Evolutionary conservation across 2,888 invertebrate species (phyloP).

Genomic region (Scaptomyza polygonia): DNA sequence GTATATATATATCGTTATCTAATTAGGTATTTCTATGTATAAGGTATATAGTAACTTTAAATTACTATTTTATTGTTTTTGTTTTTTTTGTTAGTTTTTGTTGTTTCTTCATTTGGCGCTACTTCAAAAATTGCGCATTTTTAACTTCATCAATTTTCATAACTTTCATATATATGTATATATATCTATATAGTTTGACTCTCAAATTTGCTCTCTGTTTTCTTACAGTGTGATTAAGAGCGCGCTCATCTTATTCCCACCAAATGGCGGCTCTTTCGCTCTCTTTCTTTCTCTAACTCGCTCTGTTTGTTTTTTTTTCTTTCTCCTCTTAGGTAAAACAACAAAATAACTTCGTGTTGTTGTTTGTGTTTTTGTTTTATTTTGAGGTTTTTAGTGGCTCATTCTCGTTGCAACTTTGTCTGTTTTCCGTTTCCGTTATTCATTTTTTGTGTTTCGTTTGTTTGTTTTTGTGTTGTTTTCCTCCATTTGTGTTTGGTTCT

Average conservation of each 20-base stretch:
- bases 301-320: too few relatives aligned
- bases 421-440: conserved; percentile 67
- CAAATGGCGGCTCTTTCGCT: background rate
- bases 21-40: background rate
- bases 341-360: conserved; percentile 5
- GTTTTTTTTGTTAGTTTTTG: conserved; percentile 1
- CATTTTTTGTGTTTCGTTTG: conserved; percentile 17
- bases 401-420: conserved; percentile 75
- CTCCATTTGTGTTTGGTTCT: conserved; percentile 17
- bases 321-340: background rate
- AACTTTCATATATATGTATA: background rate
- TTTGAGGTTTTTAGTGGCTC: conserved; percentile 65
- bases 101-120: conserved; percentile 29
- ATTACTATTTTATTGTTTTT: conserved; percentile 5
- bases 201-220: background rate
- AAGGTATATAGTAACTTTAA: conserved; percentile 19
- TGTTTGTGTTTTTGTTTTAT: conserved; percentile 9
- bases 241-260: background rate
- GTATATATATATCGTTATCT: conserved; percentile 8
- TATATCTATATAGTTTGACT: conserved; percentile 5
- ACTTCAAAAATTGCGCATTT: conserved; percentile 26
- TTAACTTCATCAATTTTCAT: background rate
- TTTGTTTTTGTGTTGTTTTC: conserved; percentile 26
- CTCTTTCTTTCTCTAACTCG: too few relatives aligned
- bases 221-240: background rate